Conservation (phyloP, 2,888 invertebrate species). For the Drosophila pegasa region DNA sequence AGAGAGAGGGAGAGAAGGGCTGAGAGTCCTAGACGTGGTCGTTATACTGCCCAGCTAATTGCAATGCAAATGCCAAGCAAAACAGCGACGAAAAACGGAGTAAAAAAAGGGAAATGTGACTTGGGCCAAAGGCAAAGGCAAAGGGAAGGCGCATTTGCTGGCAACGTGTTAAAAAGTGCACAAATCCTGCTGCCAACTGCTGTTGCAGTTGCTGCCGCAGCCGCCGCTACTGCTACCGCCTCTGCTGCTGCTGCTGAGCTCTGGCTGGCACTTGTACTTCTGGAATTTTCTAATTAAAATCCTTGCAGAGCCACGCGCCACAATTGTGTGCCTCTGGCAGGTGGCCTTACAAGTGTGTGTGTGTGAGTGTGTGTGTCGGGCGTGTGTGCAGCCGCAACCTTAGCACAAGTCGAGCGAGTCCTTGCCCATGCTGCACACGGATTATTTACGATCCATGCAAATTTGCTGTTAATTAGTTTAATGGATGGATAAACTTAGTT, state of each 20-base stretch:
- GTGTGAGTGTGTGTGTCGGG: conserved; percentile 22
- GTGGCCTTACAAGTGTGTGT: conserved; percentile 31
- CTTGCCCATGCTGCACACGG: conserved; percentile 51
- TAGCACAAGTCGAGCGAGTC: conserved; percentile 37
- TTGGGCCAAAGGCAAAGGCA: conserved; percentile 13
- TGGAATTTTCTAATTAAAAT: conserved; percentile 80
- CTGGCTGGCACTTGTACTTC: conserved; percentile 68
- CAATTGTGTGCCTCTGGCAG: conserved; percentile 63
- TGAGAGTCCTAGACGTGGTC: conserved; percentile 24
- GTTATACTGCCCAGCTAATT: conserved; percentile 68
- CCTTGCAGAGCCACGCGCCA: conserved; percentile 58
- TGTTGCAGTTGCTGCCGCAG: conserved; percentile 20
- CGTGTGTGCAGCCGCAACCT: conserved; percentile 49
- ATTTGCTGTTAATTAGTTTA: conserved; percentile 82
- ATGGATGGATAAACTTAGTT: conserved; percentile 81
- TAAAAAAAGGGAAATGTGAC: conserved; percentile 17
- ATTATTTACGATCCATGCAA: conserved; percentile 82
- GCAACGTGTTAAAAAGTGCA: conserved; percentile 70
- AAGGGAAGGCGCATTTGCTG: conserved; percentile 33
- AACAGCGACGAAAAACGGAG: conserved; percentile 41
- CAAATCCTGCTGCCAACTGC: conserved; percentile 66
- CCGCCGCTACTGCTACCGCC: conserved; percentile 6
- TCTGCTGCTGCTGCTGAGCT: conserved; percentile 40
- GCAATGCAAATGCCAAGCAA: conserved; percentile 76
- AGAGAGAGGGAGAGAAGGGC: not conserved